phyloP scores from a whole-genome alignment of 1,140 invertebrate genomes.

The Diabrotica undecimpunctata region DNA sequence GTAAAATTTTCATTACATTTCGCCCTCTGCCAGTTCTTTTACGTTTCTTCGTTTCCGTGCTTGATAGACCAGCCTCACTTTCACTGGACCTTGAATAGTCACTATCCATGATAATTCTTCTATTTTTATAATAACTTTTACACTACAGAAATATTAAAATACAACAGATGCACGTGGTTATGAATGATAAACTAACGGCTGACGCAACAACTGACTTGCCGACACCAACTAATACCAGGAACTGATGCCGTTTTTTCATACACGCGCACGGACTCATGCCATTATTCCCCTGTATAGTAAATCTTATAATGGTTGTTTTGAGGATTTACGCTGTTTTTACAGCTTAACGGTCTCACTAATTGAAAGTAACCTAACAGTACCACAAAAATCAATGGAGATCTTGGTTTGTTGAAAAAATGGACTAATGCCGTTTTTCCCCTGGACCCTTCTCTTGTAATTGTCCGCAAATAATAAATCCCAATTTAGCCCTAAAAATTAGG shows the following conservation, averaged over 20 bases:
- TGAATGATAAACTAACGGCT: not conserved
- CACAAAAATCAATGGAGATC: no score
- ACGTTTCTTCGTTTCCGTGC: constrained; percentile 19
- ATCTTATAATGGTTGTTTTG: no score
- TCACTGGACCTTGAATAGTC: constrained; percentile 21
- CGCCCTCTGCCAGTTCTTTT: constrained; percentile 16
- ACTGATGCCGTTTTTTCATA: no score
- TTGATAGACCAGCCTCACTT: constrained; percentile 15
- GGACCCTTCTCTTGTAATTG: no score
- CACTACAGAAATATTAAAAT: not conserved
- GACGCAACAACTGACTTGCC: not conserved
- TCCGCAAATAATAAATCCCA: no score
- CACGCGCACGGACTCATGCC: no score
- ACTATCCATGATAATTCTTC: constrained; percentile 20
- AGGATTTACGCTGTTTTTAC: no score
- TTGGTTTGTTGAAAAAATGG: no score
- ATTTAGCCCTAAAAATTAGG: no score
- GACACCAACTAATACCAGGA: not conserved
- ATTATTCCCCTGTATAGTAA: no score
- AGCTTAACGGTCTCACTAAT: no score
- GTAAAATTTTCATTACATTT: constrained; percentile 20
- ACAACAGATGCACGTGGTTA: not conserved
- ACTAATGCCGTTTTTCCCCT: constrained; percentile 14
- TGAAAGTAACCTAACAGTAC: no score
- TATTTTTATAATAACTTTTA: not conserved